A percentile compares a stretch with the other conserved stretches of the same genome.
phyloP scores from a whole-genome alignment of 2,797 vertebrate genomes.

The Acanthurus leucopareius region DNA sequence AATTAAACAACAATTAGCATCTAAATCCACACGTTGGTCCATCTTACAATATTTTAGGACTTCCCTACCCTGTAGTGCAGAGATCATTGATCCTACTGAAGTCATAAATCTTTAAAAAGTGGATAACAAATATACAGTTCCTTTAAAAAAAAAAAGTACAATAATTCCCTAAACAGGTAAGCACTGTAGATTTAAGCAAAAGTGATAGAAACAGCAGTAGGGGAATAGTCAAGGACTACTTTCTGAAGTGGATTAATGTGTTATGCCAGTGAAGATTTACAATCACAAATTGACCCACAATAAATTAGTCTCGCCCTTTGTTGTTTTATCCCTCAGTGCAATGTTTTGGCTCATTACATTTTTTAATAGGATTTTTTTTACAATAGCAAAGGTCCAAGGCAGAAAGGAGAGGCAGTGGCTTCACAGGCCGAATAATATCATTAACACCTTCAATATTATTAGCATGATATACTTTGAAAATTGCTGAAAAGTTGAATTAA shows the following conservation, averaged over 20 bases:
- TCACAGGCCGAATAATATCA: not conserved
- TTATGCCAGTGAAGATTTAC: no score
- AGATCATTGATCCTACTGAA: not conserved
- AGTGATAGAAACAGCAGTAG: not conserved
- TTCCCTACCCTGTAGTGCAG: not conserved
- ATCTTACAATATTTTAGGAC: not conserved
- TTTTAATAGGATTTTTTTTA: not conserved
- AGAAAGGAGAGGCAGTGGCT: not conserved
- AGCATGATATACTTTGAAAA: not conserved
- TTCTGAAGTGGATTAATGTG: not conserved
- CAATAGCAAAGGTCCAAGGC: not conserved
- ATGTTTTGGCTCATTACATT: not conserved
- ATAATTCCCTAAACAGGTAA: not conserved
- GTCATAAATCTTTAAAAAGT: not conserved
- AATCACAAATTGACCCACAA: not conserved
- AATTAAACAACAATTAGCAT: not conserved
- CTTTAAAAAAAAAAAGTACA: no score
- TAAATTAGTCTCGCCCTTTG: not conserved
- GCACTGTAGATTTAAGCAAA: not conserved
- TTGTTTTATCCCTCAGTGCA: not conserved
- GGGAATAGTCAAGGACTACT: not conserved
- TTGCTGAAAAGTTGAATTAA: not conserved
- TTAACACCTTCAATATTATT: not conserved
- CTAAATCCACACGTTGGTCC: no score
- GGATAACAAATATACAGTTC: no score